phyloP scores from a whole-genome alignment of 30 jellyfish, hydroid and myxozoan genomes.

The Aurelia sp. region DNA sequence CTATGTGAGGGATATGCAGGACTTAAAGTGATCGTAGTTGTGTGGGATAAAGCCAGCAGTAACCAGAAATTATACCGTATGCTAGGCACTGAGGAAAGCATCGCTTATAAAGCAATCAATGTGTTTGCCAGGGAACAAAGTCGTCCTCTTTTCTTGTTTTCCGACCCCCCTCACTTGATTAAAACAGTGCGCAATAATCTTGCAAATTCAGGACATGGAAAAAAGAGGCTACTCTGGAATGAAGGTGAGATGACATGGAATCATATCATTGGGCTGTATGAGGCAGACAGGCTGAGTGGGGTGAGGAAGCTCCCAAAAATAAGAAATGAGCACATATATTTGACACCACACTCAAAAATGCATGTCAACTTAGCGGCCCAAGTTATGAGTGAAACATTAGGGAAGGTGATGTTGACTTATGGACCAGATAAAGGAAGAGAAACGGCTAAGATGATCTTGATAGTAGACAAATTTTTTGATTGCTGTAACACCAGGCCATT shows the following conservation, averaged over 20 bases:
- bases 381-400: constrained; percentile 68
- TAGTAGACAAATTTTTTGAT: constrained; percentile 19
- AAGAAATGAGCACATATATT: constrained; percentile 35
- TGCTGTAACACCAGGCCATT: constrained; percentile 36
- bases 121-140: constrained; percentile 23
- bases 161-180: constrained; percentile 44
- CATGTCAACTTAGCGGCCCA: constrained; percentile 67
- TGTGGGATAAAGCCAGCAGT: constrained; percentile 40
- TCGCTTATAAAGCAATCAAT: constrained; percentile 28
- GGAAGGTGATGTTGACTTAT: constrained; percentile 34
- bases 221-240: constrained; percentile 43
- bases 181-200: constrained; percentile 42
- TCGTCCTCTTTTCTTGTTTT: constrained; percentile 39
- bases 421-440: constrained; percentile 34
- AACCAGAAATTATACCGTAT: constrained; percentile 37
- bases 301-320: constrained; percentile 40
- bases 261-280: constrained; percentile 6
- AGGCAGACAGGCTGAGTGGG: constrained; percentile 37
- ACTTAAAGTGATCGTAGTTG: constrained; percentile 32
- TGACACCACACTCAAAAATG: background rate
- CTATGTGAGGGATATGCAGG: constrained; percentile 50
- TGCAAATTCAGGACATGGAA: constrained; percentile 42
- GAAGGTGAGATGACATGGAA: constrained; percentile 39
- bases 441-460: constrained; percentile 43
- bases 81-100: constrained; percentile 13